Conservation (phyloP, 2,797 vertebrate species). For the Ispidina lecontei region DNA sequence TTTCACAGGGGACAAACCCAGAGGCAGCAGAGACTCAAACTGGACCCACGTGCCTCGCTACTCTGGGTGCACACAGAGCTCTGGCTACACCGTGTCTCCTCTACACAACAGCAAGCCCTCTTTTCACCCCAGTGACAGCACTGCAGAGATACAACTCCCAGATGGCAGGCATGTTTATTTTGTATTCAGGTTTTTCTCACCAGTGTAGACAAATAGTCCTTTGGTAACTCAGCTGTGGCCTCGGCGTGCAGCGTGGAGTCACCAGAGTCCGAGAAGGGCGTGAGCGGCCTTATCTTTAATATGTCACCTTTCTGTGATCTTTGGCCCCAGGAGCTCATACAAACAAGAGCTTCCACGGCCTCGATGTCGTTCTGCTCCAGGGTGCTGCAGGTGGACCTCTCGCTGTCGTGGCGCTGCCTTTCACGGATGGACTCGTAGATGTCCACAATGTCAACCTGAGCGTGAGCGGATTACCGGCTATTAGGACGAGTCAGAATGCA, state of each 20-base stretch:
- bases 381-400: constrained; percentile 81
- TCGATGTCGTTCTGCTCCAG: constrained; percentile 93
- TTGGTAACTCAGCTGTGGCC: constrained; percentile 79
- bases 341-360: constrained; percentile 93
- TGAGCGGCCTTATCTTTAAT: constrained; percentile 90
- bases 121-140: not conserved
- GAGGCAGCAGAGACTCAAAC: not conserved
- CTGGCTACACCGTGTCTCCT: not conserved
- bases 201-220: constrained; percentile 91
- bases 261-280: constrained; percentile 93
- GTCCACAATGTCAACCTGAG: constrained; percentile 85
- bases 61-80: not conserved
- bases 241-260: constrained; percentile 82
- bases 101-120: not conserved
- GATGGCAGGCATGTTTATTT: not conserved
- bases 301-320: constrained; percentile 79
- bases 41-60: not conserved
- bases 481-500: constrained; percentile 31
- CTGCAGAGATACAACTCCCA: not conserved
- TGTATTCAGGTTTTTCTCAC: constrained; percentile 76
- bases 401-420: constrained; percentile 86
- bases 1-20: not conserved
- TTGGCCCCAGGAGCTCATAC: constrained; percentile 97
- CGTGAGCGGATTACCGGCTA: not conserved
- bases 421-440: constrained; percentile 84